phyloP scores from a whole-genome alignment of 2,113 vertebrate genomes.

The Passer montanus region DNA sequence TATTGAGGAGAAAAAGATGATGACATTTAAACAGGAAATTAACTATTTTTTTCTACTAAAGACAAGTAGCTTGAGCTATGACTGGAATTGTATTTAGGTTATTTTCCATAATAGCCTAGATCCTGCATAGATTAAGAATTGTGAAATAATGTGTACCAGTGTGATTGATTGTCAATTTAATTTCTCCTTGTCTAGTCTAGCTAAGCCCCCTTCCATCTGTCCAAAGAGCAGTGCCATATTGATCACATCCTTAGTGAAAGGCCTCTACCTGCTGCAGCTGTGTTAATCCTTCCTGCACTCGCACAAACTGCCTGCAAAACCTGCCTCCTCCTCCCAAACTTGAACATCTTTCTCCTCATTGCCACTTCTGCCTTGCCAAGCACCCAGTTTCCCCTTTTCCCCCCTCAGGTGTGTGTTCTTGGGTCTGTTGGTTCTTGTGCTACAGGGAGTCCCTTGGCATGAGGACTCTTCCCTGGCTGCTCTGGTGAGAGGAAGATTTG shows the following conservation, averaged over 20 bases:
- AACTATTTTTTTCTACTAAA: neutral
- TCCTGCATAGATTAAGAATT: neutral
- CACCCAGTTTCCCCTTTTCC: neutral
- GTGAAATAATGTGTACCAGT: neutral
- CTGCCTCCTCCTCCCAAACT: neutral
- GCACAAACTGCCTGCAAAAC: neutral
- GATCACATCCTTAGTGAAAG: neutral
- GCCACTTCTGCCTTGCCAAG: neutral
- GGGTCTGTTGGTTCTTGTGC: neutral
- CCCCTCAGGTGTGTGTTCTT: neutral
- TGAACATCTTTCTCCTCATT: neutral
- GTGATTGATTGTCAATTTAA: neutral
- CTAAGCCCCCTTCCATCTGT: conserved; percentile 35
- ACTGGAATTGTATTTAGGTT: neutral
- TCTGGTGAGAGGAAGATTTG: neutral
- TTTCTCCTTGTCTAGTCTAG: neutral
- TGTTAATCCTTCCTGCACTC: neutral
- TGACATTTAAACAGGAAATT: neutral
- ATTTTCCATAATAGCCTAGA: conserved; percentile 15
- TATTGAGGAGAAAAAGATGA: neutral
- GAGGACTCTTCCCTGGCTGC: neutral
- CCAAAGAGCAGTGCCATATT: neutral
- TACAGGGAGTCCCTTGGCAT: neutral
- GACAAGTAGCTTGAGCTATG: neutral
- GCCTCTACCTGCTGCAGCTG: neutral